Percentiles rank a stretch among this genome's conserved stretches.
These are phyloP conservation scores for Varanus komodoensis DNA, from an alignment of 2,113 vertebrate genomes.

Conservation along the genomic window DNA sequence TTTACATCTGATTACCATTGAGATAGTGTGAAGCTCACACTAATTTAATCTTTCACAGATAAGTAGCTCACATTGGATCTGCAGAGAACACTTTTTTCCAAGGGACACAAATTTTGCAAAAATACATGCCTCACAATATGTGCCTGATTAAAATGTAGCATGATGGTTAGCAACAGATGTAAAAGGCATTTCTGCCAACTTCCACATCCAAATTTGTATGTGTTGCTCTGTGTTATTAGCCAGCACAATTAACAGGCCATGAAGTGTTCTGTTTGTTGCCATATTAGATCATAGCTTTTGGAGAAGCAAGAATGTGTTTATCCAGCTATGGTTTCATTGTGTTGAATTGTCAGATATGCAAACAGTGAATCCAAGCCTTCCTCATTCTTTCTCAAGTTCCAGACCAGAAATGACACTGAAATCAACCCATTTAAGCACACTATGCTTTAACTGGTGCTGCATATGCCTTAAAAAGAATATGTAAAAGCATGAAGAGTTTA, in stretches of 20 bases:
- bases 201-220: conserved; percentile 36
- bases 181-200: conserved; percentile 55
- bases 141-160: conserved; percentile 4
- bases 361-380: background rate
- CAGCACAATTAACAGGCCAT: conserved; percentile 57
- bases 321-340: conserved; percentile 9
- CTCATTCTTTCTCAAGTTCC: conserved; percentile 6
- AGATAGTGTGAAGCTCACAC: background rate
- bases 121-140: background rate
- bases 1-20: background rate
- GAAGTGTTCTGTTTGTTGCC: conserved; percentile 63
- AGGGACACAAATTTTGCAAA: background rate
- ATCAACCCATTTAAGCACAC: background rate
- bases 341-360: conserved; percentile 23
- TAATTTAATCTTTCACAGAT: background rate
- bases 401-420: conserved; percentile 20
- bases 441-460: too few relatives aligned
- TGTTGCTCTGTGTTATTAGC: conserved; percentile 34
- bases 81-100: conserved; percentile 9
- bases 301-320: conserved; percentile 51
- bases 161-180: conserved; percentile 24
- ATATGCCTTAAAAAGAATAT: background rate
- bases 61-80: conserved; percentile 10
- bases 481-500: background rate
- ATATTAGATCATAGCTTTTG: conserved; percentile 63